These are phyloP conservation scores for Oplegnathus fasciatus DNA, from an alignment of 2,113 vertebrate genomes.

Conservation along the genomic window DNA sequence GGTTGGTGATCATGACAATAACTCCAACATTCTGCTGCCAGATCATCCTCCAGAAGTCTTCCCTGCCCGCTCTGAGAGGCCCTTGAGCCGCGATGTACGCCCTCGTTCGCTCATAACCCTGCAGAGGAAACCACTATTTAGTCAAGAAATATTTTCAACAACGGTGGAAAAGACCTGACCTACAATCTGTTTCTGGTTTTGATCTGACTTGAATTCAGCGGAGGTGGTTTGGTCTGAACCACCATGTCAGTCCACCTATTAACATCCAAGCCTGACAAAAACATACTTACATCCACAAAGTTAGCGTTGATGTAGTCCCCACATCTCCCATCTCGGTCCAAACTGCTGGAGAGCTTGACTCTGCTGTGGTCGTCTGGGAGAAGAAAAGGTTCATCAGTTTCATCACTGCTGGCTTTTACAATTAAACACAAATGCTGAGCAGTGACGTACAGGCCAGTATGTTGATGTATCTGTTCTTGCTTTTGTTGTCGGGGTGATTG, in stretches of 20 bases:
- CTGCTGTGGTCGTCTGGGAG: slow-evolving; percentile 95
- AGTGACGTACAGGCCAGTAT: slow-evolving; percentile 93
- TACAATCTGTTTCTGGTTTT: not conserved
- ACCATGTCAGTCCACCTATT: not conserved
- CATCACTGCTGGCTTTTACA: not conserved
- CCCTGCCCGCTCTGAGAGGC: slow-evolving; percentile 92
- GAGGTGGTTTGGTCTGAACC: no score
- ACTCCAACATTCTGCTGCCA: slow-evolving; percentile 98
- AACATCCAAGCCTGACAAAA: not conserved
- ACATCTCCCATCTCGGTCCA: slow-evolving; percentile 90
- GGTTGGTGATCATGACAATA: slow-evolving; percentile 98
- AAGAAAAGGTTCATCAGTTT: slow-evolving; percentile 21
- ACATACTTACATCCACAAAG: slow-evolving; percentile 92
- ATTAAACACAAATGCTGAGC: not conserved
- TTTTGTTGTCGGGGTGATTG: slow-evolving; percentile 96
- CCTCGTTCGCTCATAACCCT: slow-evolving; percentile 94
- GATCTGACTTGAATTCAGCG: not conserved
- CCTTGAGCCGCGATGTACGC: slow-evolving; percentile 98
- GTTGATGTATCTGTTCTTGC: slow-evolving; percentile 97
- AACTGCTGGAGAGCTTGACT: slow-evolving; percentile 92
- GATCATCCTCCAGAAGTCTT: slow-evolving; percentile 99
- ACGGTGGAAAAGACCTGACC: not conserved
- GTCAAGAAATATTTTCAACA: not conserved
- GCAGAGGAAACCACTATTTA: slow-evolving; percentile 6
- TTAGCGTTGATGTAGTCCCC: slow-evolving; percentile 99